Conservation (phyloP, 2,113 vertebrate genomes). For the Fulmarus glacialis region DNA sequence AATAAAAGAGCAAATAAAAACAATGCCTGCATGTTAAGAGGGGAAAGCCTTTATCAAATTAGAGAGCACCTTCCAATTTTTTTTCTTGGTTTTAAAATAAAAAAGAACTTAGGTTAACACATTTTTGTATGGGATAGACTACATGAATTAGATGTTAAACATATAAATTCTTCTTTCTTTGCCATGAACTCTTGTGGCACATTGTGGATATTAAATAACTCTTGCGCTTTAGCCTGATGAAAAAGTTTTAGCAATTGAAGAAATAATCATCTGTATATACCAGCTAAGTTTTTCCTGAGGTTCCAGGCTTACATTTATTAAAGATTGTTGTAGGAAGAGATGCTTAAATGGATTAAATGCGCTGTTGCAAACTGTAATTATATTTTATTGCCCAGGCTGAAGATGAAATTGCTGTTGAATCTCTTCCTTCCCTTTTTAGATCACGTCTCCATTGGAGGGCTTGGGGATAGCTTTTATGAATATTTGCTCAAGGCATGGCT, state of each 20-base stretch:
- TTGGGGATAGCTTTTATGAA: slow-evolving; percentile 98
- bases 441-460: slow-evolving; percentile 94
- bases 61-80: not conserved
- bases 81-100: not conserved
- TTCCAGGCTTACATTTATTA: not conserved
- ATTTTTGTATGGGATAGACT: not conserved
- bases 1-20: not conserved
- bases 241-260: not conserved
- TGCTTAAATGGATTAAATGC: not conserved
- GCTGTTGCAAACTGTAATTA: slow-evolving; percentile 29
- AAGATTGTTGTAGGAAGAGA: not conserved
- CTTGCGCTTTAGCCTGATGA: not conserved
- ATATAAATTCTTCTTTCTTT: not conserved
- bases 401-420: slow-evolving; percentile 48
- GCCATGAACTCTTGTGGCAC: not conserved
- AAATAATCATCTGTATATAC: not conserved
- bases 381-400: slow-evolving; percentile 37
- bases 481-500: slow-evolving; percentile 98
- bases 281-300: not conserved
- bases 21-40: not conserved
- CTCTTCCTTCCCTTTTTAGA: slow-evolving; percentile 78
- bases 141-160: not conserved
- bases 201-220: not conserved
- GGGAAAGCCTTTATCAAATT: not conserved
- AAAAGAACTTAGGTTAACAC: not conserved